phyloP scores from a whole-genome alignment of 2,113 vertebrate species.

The Ondatra zibethicus region DNA sequence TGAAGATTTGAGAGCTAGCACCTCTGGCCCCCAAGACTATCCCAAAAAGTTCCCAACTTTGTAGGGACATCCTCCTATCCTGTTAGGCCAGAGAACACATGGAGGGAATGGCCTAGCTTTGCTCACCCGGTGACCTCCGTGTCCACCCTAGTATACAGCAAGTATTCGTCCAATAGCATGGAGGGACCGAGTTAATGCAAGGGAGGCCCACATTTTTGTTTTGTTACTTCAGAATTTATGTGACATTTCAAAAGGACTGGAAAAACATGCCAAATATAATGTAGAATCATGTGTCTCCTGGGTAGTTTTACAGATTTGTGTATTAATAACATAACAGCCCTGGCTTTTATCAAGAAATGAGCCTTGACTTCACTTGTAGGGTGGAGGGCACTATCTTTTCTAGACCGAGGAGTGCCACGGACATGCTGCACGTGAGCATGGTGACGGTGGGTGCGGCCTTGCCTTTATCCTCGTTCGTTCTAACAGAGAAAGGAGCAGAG shows the following conservation, averaged over 20 bases:
- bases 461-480: background rate
- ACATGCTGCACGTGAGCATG: background rate
- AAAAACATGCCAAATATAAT: background rate
- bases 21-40: constrained; percentile 9
- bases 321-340: background rate
- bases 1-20: background rate
- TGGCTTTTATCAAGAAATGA: background rate
- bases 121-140: background rate
- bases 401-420: background rate
- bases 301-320: constrained; percentile 5
- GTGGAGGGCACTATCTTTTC: background rate
- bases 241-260: background rate
- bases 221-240: constrained; percentile 17
- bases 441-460: background rate
- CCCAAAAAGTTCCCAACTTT: background rate
- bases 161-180: background rate
- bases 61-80: background rate
- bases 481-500: background rate
- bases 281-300: background rate
- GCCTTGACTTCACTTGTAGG: background rate
- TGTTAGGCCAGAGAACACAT: background rate
- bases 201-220: background rate
- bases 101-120: background rate
- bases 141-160: background rate
- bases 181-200: background rate